Base-by-base conservation (phyloP, 2,113 vertebrate genomes). In the Haemorhous mexicanus region DNA sequence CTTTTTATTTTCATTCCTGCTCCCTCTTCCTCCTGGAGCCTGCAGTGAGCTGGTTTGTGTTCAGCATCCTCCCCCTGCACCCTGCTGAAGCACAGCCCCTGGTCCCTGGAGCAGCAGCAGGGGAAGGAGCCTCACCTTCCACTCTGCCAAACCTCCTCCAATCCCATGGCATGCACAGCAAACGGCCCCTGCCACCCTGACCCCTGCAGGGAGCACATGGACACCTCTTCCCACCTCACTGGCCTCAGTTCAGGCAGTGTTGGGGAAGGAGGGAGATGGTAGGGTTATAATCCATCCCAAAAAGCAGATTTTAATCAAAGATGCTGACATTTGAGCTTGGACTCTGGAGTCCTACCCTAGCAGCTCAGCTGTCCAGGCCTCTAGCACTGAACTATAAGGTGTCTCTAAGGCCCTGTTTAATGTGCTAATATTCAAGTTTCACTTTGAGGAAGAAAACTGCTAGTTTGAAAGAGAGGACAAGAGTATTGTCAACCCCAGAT, bases 41-140 rank as follows among this genome's bases (percentile, higher is more conserved):
- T 37, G 23, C 52, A 73, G 35, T 6, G 8, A 32, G 52, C 66
- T 50, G 55, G 27, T 84, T 66, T 81, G 77, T 11, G 33, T 16
- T 61, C 18, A 0, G 58, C 82, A 70, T 64, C 76, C 39, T 83
- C 23, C 17, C 55, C 24, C 52, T 44, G 32, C 43, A 4, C 52
- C 55, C 47, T 9, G 0, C 26, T 14, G 37, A n/a, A 5, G 23
- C 0, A 0, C 46, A 79, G 33, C 70, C 56, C 55, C 33, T 0
- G 2, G 24, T 2, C 53, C 2, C 0, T 19, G 35, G 0, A 13
- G 53, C 62, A 61, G 55, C 35, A 37, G 46, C 27, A 9, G 26
- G 6, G 27, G 47, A 62, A 47, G 73, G 11, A 77, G 10, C 47
- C 44, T 59, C 63, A 26, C 18, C 43, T 16, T 39, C 7, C 39